These are phyloP conservation scores for Pachyrhynchus sulphureomaculatus DNA, from an alignment of 1,140 invertebrate species.

Conservation along the genomic window DNA sequence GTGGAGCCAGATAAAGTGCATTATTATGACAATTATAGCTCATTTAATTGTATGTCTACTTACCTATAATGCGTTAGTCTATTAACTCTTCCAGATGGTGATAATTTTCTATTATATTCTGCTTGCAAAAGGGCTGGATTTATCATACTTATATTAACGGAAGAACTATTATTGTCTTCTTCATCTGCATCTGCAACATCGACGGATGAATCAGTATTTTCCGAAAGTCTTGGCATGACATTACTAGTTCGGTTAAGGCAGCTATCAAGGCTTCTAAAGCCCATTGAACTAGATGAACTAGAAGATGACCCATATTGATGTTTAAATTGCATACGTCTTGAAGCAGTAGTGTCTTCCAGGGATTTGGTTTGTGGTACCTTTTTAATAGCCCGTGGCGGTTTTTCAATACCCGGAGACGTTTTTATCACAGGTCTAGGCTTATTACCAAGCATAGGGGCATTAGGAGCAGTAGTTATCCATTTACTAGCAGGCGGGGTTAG, in stretches of 20 bases:
- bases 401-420: constrained; percentile 31
- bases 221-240: constrained; percentile 57
- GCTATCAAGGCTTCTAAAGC: constrained; percentile 60
- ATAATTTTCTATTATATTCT: constrained; percentile 45
- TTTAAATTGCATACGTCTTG: constrained; percentile 54
- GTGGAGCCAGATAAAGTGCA: no score
- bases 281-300: constrained; percentile 59
- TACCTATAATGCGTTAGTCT: constrained; percentile 34
- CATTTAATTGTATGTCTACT: no score
- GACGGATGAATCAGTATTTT: constrained; percentile 60
- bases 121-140: constrained; percentile 18
- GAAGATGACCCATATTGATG: constrained; percentile 59
- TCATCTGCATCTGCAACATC: constrained; percentile 59
- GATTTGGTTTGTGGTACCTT: constrained; percentile 59
- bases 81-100: constrained; percentile 50
- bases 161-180: constrained; percentile 57
- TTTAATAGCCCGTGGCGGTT: constrained; percentile 30
- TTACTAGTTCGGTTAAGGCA: constrained; percentile 47
- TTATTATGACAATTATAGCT: no score
- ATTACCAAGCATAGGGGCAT: constrained; percentile 21
- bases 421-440: constrained; percentile 9
- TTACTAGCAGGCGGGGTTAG: constrained; percentile 50
- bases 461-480: constrained; percentile 41
- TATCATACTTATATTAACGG: constrained; percentile 46
- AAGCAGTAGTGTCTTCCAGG: constrained; percentile 57